These are phyloP conservation scores for Lemur catta DNA, from an alignment of 2,797 vertebrate species.

Conservation along the genomic window DNA sequence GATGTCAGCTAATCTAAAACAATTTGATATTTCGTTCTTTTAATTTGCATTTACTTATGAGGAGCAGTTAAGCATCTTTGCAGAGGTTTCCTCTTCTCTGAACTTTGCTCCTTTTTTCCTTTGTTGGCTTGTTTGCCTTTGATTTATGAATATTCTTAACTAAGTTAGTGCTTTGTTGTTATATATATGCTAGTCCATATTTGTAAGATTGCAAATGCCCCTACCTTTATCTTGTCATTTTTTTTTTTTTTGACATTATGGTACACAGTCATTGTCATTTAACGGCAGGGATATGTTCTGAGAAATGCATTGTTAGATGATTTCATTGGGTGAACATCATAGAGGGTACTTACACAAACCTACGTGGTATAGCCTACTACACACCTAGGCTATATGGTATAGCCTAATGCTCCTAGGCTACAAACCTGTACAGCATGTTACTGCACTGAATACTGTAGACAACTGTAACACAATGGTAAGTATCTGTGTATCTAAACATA, in stretches of 20 bases:
- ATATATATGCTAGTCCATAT: background rate
- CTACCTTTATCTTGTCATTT: background rate
- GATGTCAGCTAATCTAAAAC: background rate
- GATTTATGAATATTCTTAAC: slow-evolving; percentile 7
- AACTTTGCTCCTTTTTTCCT: background rate
- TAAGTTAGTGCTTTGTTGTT: background rate
- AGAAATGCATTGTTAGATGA: background rate
- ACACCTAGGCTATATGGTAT: background rate
- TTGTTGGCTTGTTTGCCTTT: background rate
- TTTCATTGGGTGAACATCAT: background rate
- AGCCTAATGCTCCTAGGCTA: background rate
- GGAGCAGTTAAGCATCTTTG: background rate
- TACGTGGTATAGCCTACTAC: background rate
- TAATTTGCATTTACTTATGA: background rate
- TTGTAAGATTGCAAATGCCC: background rate
- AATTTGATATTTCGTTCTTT: background rate
- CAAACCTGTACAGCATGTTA: background rate
- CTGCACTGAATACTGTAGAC: background rate
- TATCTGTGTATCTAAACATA: background rate
- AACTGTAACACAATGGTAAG: background rate
- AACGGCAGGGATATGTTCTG: background rate
- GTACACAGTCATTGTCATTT: background rate
- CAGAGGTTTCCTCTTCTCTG: background rate
- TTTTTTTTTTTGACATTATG: background rate
- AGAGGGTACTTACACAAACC: background rate